Conservation (phyloP, 2,797 vertebrate species). For the Chaenodraco wilsoni region DNA sequence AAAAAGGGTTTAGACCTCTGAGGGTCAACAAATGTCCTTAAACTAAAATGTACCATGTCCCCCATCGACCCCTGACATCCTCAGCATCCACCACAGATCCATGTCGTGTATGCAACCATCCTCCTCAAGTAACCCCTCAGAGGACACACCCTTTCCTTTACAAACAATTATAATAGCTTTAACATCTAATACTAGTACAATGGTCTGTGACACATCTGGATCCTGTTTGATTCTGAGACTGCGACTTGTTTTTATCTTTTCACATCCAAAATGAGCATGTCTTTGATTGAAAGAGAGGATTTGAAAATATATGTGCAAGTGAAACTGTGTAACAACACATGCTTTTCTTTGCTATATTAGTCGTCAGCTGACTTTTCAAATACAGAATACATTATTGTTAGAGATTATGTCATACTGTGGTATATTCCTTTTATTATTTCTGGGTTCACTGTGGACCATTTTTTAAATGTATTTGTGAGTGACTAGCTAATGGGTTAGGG, state of each 20-base stretch:
- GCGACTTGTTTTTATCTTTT: neutral
- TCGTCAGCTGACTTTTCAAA: neutral
- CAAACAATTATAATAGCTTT: neutral
- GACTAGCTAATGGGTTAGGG: neutral
- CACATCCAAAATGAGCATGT: constrained; percentile 27
- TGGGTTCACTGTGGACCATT: neutral
- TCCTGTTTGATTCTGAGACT: neutral
- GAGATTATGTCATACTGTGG: neutral
- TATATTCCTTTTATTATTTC: neutral
- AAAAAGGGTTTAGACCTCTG: too few relatives aligned
- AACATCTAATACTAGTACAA: neutral
- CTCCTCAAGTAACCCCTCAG: neutral
- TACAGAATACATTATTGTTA: neutral
- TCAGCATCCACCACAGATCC: constrained; percentile 36
- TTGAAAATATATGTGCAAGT: constrained; percentile 14
- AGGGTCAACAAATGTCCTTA: constrained; percentile 18
- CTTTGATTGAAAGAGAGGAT: neutral
- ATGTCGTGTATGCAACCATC: neutral
- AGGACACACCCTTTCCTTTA: constrained; percentile 36
- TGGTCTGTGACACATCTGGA: constrained; percentile 15
- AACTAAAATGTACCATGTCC: neutral
- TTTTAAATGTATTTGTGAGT: neutral
- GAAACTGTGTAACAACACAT: constrained; percentile 6
- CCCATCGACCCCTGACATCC: constrained; percentile 23
- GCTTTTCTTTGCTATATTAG: neutral